Base-by-base conservation (phyloP, 2,888 invertebrate genomes). In the Macaria notata region DNA sequence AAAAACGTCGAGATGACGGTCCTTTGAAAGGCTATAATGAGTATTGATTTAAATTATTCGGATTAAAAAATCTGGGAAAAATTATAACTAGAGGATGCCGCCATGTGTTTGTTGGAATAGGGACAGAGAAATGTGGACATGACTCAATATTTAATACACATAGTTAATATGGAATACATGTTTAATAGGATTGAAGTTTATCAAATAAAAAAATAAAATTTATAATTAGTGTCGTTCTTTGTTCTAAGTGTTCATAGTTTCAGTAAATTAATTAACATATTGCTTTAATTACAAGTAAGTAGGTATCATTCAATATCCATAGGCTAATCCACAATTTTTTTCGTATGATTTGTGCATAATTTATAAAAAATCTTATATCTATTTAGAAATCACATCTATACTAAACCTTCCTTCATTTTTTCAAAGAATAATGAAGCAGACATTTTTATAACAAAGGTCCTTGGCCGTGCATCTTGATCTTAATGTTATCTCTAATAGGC, bases 381-480 rank as follows among this genome's bases (percentile, higher is more conserved):
- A 44, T n/a, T 50, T 19, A n/a, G 6, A 56, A 33, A 38, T 19
- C 49, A 0, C 69, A 73, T 86, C 88, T 84, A 85, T 68, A 75
- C 73, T 83, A 84, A 5, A 66, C 70, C 62, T 73, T 64, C 72
- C 76, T 78, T 79, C 78, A 83, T 84, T 90, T 89, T 84, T 88
- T 88, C 50, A 78, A 84, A 83, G 84, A 89, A 90, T 90, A 91
- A 90, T 90, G 90, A 88, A 86, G 87, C 85, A 84, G 87, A 88
- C 87, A 89, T 89, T 90, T 91, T 91, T 90, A 89, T 89, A 90
- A 90, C 90, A 91, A 91, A 91, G 88, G 89, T 90, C 90, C 88
- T 90, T 89, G 88, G 88, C 90, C 90, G 89, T 90, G 89, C 89
- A 88, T 90, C 89, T 88, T 83, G 91, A 90, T 90, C 90, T 89